These are phyloP conservation scores for Paracanthobrama guichenoti DNA, from an alignment of 2,113 vertebrate species.

Conservation along the genomic window DNA sequence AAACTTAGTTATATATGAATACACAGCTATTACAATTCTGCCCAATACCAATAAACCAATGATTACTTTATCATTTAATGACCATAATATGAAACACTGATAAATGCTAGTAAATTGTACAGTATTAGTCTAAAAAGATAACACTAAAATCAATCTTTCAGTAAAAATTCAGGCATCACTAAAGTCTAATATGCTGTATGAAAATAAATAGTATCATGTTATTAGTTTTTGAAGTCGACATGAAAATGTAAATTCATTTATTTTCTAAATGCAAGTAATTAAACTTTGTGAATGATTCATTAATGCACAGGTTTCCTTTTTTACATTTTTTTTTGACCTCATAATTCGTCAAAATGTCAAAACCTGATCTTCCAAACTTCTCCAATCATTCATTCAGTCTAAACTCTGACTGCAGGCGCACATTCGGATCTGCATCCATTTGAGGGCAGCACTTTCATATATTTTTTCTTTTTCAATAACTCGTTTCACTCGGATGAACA, in stretches of 20 bases:
- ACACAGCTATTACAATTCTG: neutral
- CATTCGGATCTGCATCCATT: no score
- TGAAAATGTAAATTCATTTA: neutral
- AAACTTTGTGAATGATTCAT: no score
- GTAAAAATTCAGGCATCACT: neutral
- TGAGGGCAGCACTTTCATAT: no score
- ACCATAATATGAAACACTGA: neutral
- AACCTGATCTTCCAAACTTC: no score
- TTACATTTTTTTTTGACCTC: no score
- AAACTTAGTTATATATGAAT: neutral
- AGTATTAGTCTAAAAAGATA: neutral
- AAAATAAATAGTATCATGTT: no score
- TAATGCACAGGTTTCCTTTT: no score
- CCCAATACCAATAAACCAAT: neutral
- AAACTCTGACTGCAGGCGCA: no score
- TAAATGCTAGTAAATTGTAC: neutral
- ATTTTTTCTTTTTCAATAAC: neutral
- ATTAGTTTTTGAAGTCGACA: neutral
- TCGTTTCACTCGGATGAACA: neutral
- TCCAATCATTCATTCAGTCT: no score
- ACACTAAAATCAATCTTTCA: neutral
- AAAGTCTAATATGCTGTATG: neutral
- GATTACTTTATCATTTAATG: no score
- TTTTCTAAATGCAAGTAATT: no score
- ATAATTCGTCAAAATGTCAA: no score